A percentile compares a stretch with the other conserved stretches of the same genome.
phyloP scores from a whole-genome alignment of 2,113 vertebrate genomes.

The Aramus guarauna region DNA sequence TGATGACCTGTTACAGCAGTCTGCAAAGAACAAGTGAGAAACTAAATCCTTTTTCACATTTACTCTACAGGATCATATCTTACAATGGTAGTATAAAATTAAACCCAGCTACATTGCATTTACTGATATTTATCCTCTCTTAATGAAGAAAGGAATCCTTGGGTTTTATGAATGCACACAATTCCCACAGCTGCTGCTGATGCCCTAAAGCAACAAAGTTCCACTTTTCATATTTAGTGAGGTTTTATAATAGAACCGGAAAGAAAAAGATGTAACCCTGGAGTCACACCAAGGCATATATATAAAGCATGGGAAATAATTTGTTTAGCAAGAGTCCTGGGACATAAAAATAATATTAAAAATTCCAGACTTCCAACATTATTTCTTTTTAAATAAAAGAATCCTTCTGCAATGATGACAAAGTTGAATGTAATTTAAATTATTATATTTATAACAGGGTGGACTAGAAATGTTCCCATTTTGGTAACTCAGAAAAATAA shows the following conservation, averaged over 20 bases:
- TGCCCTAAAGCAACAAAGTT: neutral
- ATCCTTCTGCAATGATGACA: neutral
- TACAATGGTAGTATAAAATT: neutral
- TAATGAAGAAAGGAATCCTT: neutral
- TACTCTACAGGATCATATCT: neutral
- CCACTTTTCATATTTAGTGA: neutral
- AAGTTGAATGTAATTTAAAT: neutral
- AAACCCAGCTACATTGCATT: neutral
- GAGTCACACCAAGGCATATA: neutral
- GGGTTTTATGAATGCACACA: neutral
- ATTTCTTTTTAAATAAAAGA: neutral
- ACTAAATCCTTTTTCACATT: neutral
- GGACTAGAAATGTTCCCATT: neutral
- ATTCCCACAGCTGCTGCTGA: neutral
- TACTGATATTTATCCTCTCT: neutral
- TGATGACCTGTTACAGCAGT: neutral
- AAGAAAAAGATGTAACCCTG: neutral
- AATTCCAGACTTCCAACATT: neutral
- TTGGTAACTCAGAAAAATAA: neutral
- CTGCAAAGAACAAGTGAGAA: neutral
- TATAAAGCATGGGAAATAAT: neutral
- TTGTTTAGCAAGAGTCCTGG: neutral
- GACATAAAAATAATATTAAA: neutral
- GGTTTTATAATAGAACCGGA: neutral
- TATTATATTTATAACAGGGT: neutral